A percentile compares a stretch with the other conserved stretches of the same genome.
phyloP scores from a whole-genome alignment of 2,113 vertebrate species.

The Lucifuga dentata region DNA sequence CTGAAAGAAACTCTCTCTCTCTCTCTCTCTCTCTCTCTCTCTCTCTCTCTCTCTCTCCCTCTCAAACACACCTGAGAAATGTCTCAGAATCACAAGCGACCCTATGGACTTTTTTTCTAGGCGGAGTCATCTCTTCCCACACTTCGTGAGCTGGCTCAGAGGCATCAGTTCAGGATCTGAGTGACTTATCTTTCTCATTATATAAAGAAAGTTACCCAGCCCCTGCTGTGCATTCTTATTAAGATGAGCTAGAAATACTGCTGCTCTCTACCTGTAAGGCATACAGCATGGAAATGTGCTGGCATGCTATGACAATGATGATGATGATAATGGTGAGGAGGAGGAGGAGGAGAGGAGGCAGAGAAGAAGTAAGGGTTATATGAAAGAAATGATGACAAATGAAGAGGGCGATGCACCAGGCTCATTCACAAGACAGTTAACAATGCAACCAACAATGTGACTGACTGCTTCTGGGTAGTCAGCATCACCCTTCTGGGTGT shows the following conservation, averaged over 20 bases:
- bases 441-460: background rate
- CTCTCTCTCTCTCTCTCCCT: constrained; percentile 11
- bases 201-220: constrained; percentile 28
- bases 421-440: background rate
- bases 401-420: background rate
- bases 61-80: constrained; percentile 1
- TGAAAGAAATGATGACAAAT: background rate
- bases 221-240: constrained; percentile 47
- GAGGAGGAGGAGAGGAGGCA: background rate
- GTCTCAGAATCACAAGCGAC: constrained; percentile 33
- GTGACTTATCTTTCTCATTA: constrained; percentile 50
- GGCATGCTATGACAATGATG: constrained; percentile 5
- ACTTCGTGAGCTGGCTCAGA: constrained; percentile 53
- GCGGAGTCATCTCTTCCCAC: constrained; percentile 15
- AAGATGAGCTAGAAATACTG: constrained; percentile 22
- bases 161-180: constrained; percentile 29
- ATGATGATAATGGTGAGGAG: background rate
- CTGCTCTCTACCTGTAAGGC: background rate
- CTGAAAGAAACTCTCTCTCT: constrained; percentile 17
- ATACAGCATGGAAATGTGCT: constrained; percentile 10
- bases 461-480: background rate
- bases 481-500: constrained; percentile 13
- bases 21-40: background rate
- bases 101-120: constrained; percentile 17
- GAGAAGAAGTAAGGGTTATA: background rate